phyloP scores from a whole-genome alignment of 2,888 invertebrate genomes.

The Patella pellucida region DNA sequence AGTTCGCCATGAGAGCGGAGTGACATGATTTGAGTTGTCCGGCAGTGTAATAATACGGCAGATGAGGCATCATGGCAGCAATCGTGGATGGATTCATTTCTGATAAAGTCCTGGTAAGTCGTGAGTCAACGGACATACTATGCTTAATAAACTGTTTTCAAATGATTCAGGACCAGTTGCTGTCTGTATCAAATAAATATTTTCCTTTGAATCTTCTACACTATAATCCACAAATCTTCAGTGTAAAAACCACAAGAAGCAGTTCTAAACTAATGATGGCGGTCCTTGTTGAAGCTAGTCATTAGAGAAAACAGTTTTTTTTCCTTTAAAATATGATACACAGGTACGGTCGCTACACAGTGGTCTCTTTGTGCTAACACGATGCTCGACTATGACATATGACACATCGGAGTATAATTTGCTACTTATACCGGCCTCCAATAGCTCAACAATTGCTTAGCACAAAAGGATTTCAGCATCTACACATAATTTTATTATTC shows the following conservation, averaged over 20 bases:
- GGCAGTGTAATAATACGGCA: conserved; percentile 43
- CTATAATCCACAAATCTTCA: too few species aligned
- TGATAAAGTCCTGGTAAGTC: conserved; percentile 24
- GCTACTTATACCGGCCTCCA: not conserved
- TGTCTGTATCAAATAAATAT: too few species aligned
- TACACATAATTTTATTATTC: conserved; percentile 25
- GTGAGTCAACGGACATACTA: conserved; percentile 25
- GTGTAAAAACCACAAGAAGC: too few species aligned
- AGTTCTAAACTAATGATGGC: too few species aligned
- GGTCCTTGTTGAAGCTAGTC: too few species aligned
- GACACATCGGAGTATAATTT: not conserved
- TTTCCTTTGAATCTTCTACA: too few species aligned
- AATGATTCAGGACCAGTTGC: not conserved
- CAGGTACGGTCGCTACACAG: too few species aligned
- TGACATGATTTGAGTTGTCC: conserved; percentile 44
- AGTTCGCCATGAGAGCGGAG: conserved; percentile 37
- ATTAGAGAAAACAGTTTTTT: too few species aligned
- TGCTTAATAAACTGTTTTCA: not conserved
- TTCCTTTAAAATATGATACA: too few species aligned
- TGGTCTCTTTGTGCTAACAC: not conserved
- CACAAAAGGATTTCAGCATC: not conserved
- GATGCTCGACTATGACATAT: not conserved
- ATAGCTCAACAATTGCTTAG: not conserved
- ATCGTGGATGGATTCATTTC: conserved; percentile 26
- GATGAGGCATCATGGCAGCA: conserved; percentile 36